These are phyloP conservation scores for Mesocricetus auratus DNA, from an alignment of 2,113 vertebrate species.

Conservation along the genomic window DNA sequence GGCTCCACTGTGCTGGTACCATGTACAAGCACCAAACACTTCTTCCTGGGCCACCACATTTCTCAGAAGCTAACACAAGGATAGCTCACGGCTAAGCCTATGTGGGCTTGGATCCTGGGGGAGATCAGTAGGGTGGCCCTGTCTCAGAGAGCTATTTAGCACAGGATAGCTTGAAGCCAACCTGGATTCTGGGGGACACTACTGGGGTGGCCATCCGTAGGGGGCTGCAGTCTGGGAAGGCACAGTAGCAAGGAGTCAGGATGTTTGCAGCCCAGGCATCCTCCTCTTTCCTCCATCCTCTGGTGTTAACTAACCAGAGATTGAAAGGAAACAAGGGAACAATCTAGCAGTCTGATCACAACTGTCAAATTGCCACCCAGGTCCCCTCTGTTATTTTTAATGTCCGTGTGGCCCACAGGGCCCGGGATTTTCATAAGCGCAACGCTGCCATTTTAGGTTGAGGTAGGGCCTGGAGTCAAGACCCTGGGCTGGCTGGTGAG, in stretches of 20 bases:
- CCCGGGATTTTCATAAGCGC: background rate
- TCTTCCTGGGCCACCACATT: background rate
- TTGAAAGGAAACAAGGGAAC: slow-evolving; percentile 46
- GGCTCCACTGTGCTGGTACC: too few relatives aligned
- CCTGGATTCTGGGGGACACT: background rate
- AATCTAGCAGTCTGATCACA: slow-evolving; percentile 10
- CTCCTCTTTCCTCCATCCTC: background rate
- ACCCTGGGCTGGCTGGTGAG: background rate
- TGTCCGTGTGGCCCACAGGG: slow-evolving; percentile 18
- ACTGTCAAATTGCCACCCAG: slow-evolving; percentile 8
- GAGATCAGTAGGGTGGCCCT: background rate
- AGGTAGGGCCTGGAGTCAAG: background rate
- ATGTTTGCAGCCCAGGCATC: background rate
- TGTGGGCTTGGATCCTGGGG: background rate
- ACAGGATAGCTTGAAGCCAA: background rate
- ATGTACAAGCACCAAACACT: background rate
- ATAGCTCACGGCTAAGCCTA: background rate
- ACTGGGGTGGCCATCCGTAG: background rate
- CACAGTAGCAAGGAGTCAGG: too few relatives aligned
- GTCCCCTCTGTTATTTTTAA: slow-evolving; percentile 68
- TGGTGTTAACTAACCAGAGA: slow-evolving; percentile 44
- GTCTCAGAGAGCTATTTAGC: background rate
- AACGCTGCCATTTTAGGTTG: background rate
- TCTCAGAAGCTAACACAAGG: too few relatives aligned
- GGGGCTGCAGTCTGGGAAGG: background rate